phyloP scores from a whole-genome alignment of 2,888 invertebrate genomes.

The Drosophila peninsularis region DNA sequence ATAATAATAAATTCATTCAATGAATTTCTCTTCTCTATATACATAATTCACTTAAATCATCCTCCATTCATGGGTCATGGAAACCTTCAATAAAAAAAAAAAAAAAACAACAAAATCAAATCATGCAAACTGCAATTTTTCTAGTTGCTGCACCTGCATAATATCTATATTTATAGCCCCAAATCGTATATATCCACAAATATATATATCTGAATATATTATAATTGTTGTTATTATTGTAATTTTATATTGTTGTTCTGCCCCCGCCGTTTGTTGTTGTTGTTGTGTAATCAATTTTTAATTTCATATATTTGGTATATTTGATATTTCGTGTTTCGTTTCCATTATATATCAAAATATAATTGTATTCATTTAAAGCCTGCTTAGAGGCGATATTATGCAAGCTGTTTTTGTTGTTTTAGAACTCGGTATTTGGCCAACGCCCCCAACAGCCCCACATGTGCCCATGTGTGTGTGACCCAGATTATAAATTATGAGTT shows the following conservation, averaged over 20 bases:
- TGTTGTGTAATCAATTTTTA: slow-evolving; percentile 46
- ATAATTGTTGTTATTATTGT: slow-evolving; percentile 60
- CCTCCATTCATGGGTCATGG: slow-evolving; percentile 5
- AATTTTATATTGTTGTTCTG: slow-evolving; percentile 61
- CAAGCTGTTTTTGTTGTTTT: slow-evolving; percentile 56
- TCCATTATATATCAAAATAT: not conserved
- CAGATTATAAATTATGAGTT: slow-evolving; percentile 27
- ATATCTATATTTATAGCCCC: slow-evolving; percentile 16
- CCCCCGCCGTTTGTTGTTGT: slow-evolving; percentile 50
- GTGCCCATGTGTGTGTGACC: slow-evolving; percentile 53
- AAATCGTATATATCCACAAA: slow-evolving; percentile 4
- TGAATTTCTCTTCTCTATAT: not conserved
- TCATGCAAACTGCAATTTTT: slow-evolving; percentile 41
- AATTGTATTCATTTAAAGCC: slow-evolving; percentile 59
- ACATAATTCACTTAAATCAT: slow-evolving; percentile 8
- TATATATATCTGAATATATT: slow-evolving; percentile 9
- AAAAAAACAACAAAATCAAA: slow-evolving; percentile 6
- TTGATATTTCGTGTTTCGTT: slow-evolving; percentile 18
- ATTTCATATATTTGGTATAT: slow-evolving; percentile 30
- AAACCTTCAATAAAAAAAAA: slow-evolving; percentile 27
- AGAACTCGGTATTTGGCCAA: slow-evolving; percentile 44
- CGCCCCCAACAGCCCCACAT: slow-evolving; percentile 1
- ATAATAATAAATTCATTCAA: not conserved
- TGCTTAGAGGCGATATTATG: slow-evolving; percentile 69
- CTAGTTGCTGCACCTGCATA: slow-evolving; percentile 62